Conservation (phyloP, 2,888 invertebrate genomes). For the Perizoma affinitatum region DNA sequence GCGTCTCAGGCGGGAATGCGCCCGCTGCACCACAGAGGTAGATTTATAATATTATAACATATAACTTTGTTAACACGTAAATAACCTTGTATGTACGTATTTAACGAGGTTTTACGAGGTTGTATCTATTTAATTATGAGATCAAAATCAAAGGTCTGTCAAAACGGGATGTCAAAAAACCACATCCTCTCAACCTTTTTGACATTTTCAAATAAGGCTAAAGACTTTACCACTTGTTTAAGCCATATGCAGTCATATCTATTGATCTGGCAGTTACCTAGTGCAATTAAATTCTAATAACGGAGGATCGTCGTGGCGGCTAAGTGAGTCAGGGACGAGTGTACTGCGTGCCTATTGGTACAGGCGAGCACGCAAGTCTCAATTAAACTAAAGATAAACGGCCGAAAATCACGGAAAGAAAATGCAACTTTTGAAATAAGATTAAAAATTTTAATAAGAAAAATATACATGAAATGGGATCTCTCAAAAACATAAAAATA, state of each 20-base stretch:
- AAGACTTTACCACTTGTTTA: conserved; percentile 39
- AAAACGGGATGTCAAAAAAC: conserved; percentile 5
- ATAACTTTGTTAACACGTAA: too few relatives aligned
- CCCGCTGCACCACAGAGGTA: too few relatives aligned
- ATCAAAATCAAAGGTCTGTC: neutral
- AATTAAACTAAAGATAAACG: neutral
- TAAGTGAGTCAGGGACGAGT: conserved; percentile 62
- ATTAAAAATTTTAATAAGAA: too few relatives aligned
- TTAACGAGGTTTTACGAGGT: too few relatives aligned
- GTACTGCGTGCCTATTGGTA: conserved; percentile 42
- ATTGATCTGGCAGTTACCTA: conserved; percentile 45
- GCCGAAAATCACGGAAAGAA: too few relatives aligned
- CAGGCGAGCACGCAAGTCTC: conserved; percentile 30
- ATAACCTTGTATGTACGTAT: too few relatives aligned
- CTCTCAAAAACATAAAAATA: too few relatives aligned
- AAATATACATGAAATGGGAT: too few relatives aligned
- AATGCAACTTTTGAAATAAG: too few relatives aligned
- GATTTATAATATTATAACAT: too few relatives aligned
- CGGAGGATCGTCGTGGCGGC: conserved; percentile 42
- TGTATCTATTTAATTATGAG: too few relatives aligned
- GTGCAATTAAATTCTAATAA: conserved; percentile 65
- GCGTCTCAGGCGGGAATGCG: too few relatives aligned
- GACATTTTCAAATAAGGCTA: conserved; percentile 40
- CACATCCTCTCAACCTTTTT: conserved; percentile 9
- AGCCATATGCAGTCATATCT: conserved; percentile 51